Evolutionary conservation across 2,797 vertebrate species (phyloP), one percentile per base, ranked within the genome.

Genomic region (Antennarius maculatus): DNA sequence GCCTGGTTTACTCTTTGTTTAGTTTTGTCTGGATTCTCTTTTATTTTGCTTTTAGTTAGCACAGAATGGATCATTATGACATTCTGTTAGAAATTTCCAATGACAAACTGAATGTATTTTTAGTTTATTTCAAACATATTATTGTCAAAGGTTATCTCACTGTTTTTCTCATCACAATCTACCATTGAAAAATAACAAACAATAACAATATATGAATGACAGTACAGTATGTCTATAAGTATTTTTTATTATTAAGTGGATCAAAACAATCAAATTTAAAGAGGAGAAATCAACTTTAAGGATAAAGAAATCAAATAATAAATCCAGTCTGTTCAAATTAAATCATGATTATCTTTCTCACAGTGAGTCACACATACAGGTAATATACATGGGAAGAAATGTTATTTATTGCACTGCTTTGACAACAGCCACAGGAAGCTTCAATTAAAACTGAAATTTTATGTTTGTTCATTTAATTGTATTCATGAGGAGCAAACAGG

Each of bases 391-490:
- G 27, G 41, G 54, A 48, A 74, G 66, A 71, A 66, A 45, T 17
- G 17, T 42, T 42, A 15, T 13, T 18, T 10, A 41, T 37, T 54
- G 41, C 23, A 45, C 53, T 50, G 37, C 16, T 67, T 6, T 23
- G 54, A 49, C 39, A 61, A 56, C 23, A 73, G 50, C 57, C 7
- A 0, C 48, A 52, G 55, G 58, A 47, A 47, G 11, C 66, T 61
- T 66, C 14, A 53, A 53, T 74, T 53, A 57, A 72, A 49, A 77
- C 39, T 58, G 54, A 68, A 60, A 68, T 74, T 45, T 54, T 42
- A 56, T 15, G 42, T 50, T 71, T 68, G 18, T 39, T 14, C 15
- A 59, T 58, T 53, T 48, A 52, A 58, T 57, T 77, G 29, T 11
- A 54, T 56, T 71, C 54, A 49, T 69, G 66, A 64, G 10, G 49